Evolutionary conservation across 2,113 vertebrate genomes (phyloP).

Genomic region (Dicrurus megarhynchus): DNA sequence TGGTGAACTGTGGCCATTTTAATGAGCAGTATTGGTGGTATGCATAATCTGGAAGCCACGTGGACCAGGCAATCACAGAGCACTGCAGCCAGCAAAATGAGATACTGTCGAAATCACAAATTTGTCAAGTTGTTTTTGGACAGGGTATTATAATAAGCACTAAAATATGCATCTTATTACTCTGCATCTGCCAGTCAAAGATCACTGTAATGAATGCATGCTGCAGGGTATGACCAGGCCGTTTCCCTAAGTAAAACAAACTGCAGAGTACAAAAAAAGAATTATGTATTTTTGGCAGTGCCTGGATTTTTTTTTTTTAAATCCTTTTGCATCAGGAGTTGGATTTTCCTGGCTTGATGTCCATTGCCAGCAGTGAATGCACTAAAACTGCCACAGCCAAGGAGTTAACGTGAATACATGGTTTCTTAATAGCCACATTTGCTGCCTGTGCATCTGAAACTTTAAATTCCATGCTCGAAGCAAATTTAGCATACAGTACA

Average conservation of each 20-base stretch:
- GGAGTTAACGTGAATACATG: slow-evolving; percentile 48
- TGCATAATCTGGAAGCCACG: slow-evolving; percentile 83
- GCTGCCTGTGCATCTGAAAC: slow-evolving; percentile 47
- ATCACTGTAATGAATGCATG: slow-evolving; percentile 79
- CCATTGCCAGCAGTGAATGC: slow-evolving; percentile 4
- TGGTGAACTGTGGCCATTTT: slow-evolving; percentile 90
- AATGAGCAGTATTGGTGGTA: slow-evolving; percentile 89
- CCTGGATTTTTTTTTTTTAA: slow-evolving; percentile 6
- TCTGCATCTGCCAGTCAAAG: slow-evolving; percentile 81
- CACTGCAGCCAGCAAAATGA: slow-evolving; percentile 87
- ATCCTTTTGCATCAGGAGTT: slow-evolving; percentile 63
- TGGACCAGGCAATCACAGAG: slow-evolving; percentile 85
- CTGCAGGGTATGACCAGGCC: slow-evolving; percentile 77
- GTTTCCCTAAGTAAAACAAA: slow-evolving; percentile 78
- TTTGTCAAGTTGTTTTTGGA: slow-evolving; percentile 84
- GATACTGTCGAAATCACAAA: slow-evolving; percentile 84
- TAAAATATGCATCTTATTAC: slow-evolving; percentile 81
- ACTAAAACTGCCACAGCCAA: slow-evolving; percentile 16
- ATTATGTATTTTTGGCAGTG: slow-evolving; percentile 68
- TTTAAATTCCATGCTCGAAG: slow-evolving; percentile 41
- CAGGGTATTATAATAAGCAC: slow-evolving; percentile 82
- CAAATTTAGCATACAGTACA: slow-evolving; percentile 50
- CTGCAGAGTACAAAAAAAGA: slow-evolving; percentile 70
- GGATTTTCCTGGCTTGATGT: slow-evolving; percentile 66
- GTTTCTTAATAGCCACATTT: slow-evolving; percentile 65